phyloP scores from a whole-genome alignment of 92 coral and sea anemone genomes.

The Heliopora coerulea region DNA sequence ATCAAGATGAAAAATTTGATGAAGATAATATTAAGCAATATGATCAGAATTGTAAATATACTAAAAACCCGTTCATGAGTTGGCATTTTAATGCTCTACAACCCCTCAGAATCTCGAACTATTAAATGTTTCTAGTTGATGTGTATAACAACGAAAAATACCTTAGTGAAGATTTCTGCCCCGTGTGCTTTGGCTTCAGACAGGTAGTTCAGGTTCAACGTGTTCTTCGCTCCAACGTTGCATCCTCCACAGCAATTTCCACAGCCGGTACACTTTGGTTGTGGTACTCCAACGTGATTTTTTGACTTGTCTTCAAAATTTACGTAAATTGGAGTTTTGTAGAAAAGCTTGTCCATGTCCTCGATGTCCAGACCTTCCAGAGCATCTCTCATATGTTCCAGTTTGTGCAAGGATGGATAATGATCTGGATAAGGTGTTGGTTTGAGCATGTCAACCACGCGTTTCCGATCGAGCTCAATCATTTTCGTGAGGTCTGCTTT shows the following conservation, averaged over 20 bases:
- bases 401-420: constrained; percentile 47
- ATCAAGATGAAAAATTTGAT: too few relatives aligned
- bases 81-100: too few relatives aligned
- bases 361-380: constrained; percentile 48
- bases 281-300: constrained; percentile 67
- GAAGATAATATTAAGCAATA: too few relatives aligned
- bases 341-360: constrained; percentile 52
- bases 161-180: constrained; percentile 61
- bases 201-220: constrained; percentile 60
- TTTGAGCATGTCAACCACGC: constrained; percentile 51
- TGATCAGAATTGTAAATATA: too few relatives aligned
- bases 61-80: too few relatives aligned
- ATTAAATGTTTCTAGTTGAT: too few relatives aligned
- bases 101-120: background rate
- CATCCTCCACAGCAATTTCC: constrained; percentile 71
- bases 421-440: constrained; percentile 57
- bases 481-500: constrained; percentile 43
- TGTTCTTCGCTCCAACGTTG: constrained; percentile 68
- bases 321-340: constrained; percentile 57
- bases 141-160: background rate
- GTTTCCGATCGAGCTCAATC: constrained; percentile 46
- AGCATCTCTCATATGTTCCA: constrained; percentile 34
- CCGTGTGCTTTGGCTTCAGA: constrained; percentile 66
- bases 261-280: constrained; percentile 64
- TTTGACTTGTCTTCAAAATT: constrained; percentile 54